Evolutionary conservation across 2,113 vertebrate genomes (phyloP), one percentile per base, ranked within the genome.

Genomic region (Rhombomys opimus): DNA sequence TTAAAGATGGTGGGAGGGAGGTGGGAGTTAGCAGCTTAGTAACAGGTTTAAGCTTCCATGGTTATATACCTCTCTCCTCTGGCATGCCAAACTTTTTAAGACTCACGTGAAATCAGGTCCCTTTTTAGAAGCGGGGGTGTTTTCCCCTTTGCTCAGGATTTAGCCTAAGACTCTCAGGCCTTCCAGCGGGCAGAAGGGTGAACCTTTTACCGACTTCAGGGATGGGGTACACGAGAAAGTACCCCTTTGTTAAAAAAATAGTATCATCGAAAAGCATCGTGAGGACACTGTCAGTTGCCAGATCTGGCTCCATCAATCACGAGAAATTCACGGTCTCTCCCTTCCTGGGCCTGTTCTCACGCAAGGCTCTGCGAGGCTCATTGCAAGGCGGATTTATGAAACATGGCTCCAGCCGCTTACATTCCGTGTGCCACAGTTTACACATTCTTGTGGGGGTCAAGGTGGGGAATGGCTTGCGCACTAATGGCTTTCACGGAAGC

Each of bases 371-470:
- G 41, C n/a, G 87, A 96, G 70, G 85, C 93, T 96, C 96, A 41
- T 90, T 97, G 97, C 77, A 22, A 59, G 80, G 92, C 97, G 95
- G 97, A 97, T 95, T 97, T 95, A 96, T 94, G 96, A 95, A 97
- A 85, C 90, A 61, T 93, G 81, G 95, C 95, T 70, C 78, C 85
- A 65, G 92, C 75, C 10, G 72, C 95, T 97, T 94, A 93, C 96
- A 97, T 97, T 97, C 97, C 97, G 77, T 85, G 97, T 73, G 94
- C 59, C 96, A 93, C 91, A 95, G 96, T 97, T 97, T 97, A 97
- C 94, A 93, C 97, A 98, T 98, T 98, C 97, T 91, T 97, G 82
- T 92, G 52, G 87, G 82, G 97, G 97, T 95, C 96, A 95, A 95
- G 95, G 97, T 96, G 87, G 95, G 77, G 95, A 97, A 94, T 87